Evolutionary conservation across 2,113 vertebrate genomes (phyloP), one percentile per base, ranked within the genome.

Genomic region (Antechinus stuartii): DNA sequence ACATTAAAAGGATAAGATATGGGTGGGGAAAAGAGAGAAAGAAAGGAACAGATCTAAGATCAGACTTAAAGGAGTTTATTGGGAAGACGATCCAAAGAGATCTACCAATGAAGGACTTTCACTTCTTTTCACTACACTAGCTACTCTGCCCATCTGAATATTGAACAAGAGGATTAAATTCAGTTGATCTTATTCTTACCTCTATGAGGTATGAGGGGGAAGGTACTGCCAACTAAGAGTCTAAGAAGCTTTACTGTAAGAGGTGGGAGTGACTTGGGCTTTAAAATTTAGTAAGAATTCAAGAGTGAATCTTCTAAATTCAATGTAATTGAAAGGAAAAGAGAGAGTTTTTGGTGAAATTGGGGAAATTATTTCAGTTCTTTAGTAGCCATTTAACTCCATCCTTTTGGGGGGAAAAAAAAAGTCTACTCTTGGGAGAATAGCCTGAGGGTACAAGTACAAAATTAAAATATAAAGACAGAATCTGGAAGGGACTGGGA

Each of bases 341-440:
- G 26, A 49, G 26, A 49, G 49, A 90, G 46, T 53, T 92, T 49
- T 92, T 22, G 12, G 47, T 27, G 52, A 93, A 42, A n/a, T 54
- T 47, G 30, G 12, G 55, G 50, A 94, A 54, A 10, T 46, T 52
- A 68, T 49, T 53, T n/a, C 54, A 53, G 89, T 68, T 91, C 53
- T 54, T 42, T 35, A 91, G 92, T 0, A 0, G 55, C 49, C 96
- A 93, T 27, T 89, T 55, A 92, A n/a, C n/a, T n/a, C n/a, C n/a
- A n/a, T n/a, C n/a, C n/a, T n/a, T n/a, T n/a, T n/a, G n/a, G n/a
- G n/a, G n/a, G n/a, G n/a, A 94, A 95, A 26, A 2, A 95, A 93
- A 96, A 96, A 96, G 50, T 93, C 61, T n/a, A 30, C 89, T 95
- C 54, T 89, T 53, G 89, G 68, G 91, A 91, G 55, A 90, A 92